These are phyloP conservation scores for Grus americana DNA, from an alignment of 2,113 vertebrate species.

Conservation along the genomic window DNA sequence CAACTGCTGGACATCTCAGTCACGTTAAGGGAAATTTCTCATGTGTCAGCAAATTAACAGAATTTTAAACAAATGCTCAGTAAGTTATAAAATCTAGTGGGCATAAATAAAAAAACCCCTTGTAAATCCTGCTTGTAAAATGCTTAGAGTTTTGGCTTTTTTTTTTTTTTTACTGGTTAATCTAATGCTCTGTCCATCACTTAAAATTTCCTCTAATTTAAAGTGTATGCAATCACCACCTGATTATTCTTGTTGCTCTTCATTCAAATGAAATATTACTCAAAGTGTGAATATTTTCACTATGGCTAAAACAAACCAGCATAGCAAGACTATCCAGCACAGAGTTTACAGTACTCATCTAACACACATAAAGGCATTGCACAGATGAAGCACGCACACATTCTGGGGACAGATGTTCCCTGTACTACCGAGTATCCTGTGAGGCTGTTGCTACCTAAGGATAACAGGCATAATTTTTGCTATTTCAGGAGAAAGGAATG, in stretches of 20 bases:
- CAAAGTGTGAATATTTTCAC: not conserved
- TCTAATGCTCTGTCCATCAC: not conserved
- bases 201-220: not conserved
- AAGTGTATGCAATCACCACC: not conserved
- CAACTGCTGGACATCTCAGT: not conserved
- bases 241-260: not conserved
- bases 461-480: not conserved
- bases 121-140: not conserved
- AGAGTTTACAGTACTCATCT: not conserved
- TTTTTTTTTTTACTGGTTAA: not conserved
- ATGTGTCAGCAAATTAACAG: not conserved
- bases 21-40: not conserved
- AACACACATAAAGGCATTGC: not conserved
- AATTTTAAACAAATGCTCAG: not conserved
- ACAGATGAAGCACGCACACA: not conserved
- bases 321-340: not conserved
- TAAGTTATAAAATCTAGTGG: not conserved
- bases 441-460: not conserved
- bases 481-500: conserved; percentile 21
- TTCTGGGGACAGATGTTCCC: conserved; percentile 6
- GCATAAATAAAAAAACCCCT: not conserved
- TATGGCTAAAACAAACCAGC: not conserved
- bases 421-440: not conserved
- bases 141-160: not conserved
- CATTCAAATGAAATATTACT: not conserved